Conservation (phyloP, 2,888 invertebrate species). For the Yponomeuta cagnagella region DNA sequence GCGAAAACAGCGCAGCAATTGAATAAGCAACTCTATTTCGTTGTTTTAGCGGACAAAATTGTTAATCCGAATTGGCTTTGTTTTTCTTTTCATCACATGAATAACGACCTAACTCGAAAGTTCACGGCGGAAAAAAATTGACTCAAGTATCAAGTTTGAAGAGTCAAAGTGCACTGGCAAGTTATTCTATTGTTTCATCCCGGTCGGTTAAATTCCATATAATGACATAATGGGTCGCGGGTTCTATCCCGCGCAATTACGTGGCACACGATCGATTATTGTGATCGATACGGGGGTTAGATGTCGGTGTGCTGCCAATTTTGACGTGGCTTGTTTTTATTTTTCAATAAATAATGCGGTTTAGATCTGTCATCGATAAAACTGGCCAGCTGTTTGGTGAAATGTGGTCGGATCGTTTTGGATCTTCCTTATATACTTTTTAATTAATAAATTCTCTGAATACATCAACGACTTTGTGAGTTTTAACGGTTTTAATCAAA, state of each 20-base stretch:
- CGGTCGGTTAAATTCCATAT: slow-evolving; percentile 46
- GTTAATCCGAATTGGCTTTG: slow-evolving; percentile 2
- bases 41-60: slow-evolving; percentile 24
- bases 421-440: neutral
- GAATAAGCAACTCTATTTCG: slow-evolving; percentile 34
- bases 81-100: neutral
- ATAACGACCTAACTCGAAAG: slow-evolving; percentile 8
- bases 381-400: slow-evolving; percentile 23
- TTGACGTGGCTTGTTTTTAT: slow-evolving; percentile 43
- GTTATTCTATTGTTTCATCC: slow-evolving; percentile 58
- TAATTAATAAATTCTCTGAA: neutral
- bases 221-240: slow-evolving; percentile 73
- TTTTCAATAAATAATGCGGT: slow-evolving; percentile 60
- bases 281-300: slow-evolving; percentile 75
- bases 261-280: slow-evolving; percentile 75
- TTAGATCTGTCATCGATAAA: slow-evolving; percentile 50
- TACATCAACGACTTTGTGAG: neutral
- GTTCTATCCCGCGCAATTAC: slow-evolving; percentile 71
- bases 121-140: neutral
- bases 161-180: slow-evolving; percentile 22
- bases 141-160: slow-evolving; percentile 19
- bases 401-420: neutral
- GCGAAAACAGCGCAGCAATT: slow-evolving; percentile 24
- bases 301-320: slow-evolving; percentile 71
- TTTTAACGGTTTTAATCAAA: neutral